Evolutionary conservation across 1,140 invertebrate genomes (phyloP), one percentile per base, ranked within the genome.

Genomic region (Lepidurus apus): DNA sequence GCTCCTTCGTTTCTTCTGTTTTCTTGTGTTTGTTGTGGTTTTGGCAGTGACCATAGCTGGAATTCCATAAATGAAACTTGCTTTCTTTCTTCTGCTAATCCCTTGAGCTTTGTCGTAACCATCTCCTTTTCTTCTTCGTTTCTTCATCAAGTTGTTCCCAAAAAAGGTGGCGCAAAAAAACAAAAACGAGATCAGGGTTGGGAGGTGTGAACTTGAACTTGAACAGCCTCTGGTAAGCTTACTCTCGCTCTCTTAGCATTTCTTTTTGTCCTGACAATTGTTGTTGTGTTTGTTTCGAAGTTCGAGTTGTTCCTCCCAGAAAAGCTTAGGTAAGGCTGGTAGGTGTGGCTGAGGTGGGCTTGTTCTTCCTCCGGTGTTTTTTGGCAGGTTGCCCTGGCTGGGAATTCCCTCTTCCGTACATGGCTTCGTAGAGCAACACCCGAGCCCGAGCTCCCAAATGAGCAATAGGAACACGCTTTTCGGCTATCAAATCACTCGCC

Each of bases 401-500:
- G 10, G 45, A 65, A 13, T 1, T 65, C 53, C 53, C 53, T 7
- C 53, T 13, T 65, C 53, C 53, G 53, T 65, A 65, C 8, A 65
- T 65, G 53, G 53, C 53, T 65, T 65, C 53, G 53, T 65, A 21
- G 53, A 65, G 53, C 13, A 65, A 65, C 5, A 65, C 9, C 53
- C 53, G 17, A 17, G 53, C 53, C 53, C 21, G 53, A 21, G n/a
- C 17, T 65, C 53, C 53, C 53, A 65, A 65, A 13, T 65, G 53
- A 65, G 53, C 53, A 65, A 65, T 65, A 65, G 53, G 13, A 65
- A 65, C 53, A 65, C 43, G 75, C 9, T 43, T 77, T 21, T 42
- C 34, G 24, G 75, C 26, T 9, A 87, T 87, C 8, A 65, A 65
- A 82, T 90, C 87, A 43, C 87, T 87, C 82, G 89, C 88, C 8